Conservation (phyloP, 1,140 invertebrate genomes). For the Polypedilum vanderplanki region DNA sequence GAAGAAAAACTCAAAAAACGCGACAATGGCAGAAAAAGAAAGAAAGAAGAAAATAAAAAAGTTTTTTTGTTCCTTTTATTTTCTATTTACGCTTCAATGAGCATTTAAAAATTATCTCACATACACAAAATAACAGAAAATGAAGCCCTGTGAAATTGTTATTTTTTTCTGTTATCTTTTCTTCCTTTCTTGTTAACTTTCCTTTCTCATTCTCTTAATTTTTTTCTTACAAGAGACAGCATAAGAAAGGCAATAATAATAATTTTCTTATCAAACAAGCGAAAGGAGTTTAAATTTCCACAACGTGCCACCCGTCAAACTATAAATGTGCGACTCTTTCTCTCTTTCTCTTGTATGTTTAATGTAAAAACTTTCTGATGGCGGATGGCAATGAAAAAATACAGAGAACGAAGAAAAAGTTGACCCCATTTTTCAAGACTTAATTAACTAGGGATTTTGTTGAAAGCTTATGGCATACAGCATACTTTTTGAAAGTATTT, state of each 20-base stretch:
- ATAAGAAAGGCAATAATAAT: constrained; percentile 12
- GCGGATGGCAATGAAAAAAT: neutral
- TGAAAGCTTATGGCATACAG: neutral
- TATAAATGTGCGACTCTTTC: neutral
- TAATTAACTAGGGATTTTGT: constrained; percentile 13
- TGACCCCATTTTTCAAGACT: constrained; percentile 17
- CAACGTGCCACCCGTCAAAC: constrained; percentile 15
- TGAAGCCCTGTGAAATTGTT: neutral
- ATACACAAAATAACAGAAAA: neutral
- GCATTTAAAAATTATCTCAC: neutral
- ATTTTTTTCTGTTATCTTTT: constrained; percentile 13
- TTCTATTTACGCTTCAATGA: neutral
- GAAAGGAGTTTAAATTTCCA: constrained; percentile 5
- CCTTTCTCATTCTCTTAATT: neutral
- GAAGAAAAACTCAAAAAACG: no score
- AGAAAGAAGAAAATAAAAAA: no score
- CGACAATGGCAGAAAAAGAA: no score
- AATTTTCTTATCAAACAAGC: constrained; percentile 19
- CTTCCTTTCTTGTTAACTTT: neutral
- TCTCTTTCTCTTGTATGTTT: neutral
- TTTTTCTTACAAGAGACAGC: neutral
- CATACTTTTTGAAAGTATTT: neutral
- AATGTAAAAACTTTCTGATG: neutral
- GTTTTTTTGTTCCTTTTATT: no score
- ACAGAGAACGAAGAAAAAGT: neutral